Conservation (phyloP, 1,140 invertebrate species). For the Atta colombica region DNA sequence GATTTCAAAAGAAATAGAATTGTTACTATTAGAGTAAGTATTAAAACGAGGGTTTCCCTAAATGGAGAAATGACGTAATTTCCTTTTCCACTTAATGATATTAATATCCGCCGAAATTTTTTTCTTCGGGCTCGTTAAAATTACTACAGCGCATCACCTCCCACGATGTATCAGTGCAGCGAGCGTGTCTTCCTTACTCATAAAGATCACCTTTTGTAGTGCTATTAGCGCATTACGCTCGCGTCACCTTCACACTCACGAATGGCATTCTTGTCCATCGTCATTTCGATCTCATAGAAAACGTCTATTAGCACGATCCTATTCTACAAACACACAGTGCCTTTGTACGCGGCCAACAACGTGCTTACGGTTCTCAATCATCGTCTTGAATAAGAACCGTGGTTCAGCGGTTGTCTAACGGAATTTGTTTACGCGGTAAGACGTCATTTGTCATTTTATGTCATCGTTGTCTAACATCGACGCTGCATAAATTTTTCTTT, state of each 20-base stretch:
- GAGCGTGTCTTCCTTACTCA: constrained; percentile 38
- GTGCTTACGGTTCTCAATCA: constrained; percentile 51
- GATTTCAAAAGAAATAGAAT: neutral
- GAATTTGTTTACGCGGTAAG: constrained; percentile 47
- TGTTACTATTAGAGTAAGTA: neutral
- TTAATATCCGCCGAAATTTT: constrained; percentile 27
- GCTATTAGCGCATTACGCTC: constrained; percentile 50
- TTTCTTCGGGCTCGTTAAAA: constrained; percentile 17
- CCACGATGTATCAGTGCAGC: constrained; percentile 22
- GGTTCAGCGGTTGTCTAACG: neutral
- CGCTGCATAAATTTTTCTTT: constrained; percentile 10
- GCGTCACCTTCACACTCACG: constrained; percentile 40
- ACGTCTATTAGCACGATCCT: constrained; percentile 63
- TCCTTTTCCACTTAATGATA: constrained; percentile 24
- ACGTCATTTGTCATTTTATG: constrained; percentile 33
- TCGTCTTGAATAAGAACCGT: constrained; percentile 36
- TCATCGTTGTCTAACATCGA: constrained; percentile 19
- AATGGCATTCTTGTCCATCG: constrained; percentile 26
- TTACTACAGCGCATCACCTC: constrained; percentile 8
- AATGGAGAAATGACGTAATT: constrained; percentile 44
- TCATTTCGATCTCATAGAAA: constrained; percentile 63
- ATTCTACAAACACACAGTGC: constrained; percentile 48
- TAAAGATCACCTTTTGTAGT: constrained; percentile 62
- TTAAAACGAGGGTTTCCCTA: neutral
- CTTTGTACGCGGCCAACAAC: constrained; percentile 58